A percentile compares a stretch with the other conserved stretches of the same genome.
phyloP scores from a whole-genome alignment of 37 sponge, comb jelly and placozoan genomes.

The Chondrosia reniformis region DNA sequence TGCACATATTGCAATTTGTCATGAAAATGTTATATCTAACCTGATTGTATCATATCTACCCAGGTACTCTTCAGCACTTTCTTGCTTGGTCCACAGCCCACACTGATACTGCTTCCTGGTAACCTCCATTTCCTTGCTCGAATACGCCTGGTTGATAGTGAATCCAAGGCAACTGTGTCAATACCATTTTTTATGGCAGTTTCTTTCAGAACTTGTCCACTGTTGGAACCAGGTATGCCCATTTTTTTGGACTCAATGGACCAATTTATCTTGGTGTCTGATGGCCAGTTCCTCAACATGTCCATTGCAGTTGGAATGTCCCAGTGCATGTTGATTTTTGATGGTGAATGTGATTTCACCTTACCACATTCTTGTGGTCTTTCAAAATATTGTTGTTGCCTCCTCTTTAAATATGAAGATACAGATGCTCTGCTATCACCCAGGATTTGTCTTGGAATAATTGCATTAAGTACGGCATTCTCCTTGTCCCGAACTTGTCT shows the following conservation, averaged over 20 bases:
- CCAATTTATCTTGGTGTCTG: slow-evolving; percentile 16
- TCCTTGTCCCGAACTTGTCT: neutral
- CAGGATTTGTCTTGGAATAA: neutral
- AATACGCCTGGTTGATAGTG: neutral
- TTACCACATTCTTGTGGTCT: neutral
- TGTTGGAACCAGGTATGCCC: neutral
- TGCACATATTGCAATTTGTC: no score
- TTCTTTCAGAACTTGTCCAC: slow-evolving; percentile 29
- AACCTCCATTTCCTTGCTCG: neutral
- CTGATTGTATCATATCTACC: slow-evolving; percentile 1
- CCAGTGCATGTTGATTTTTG: neutral
- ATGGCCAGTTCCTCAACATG: neutral
- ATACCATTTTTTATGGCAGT: slow-evolving; percentile 9
- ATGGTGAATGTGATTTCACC: slow-evolving; percentile 24
- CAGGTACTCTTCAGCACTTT: neutral
- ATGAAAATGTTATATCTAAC: neutral
- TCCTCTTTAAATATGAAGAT: neutral
- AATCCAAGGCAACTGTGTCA: neutral
- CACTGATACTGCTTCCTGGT: neutral
- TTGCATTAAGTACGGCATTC: neutral
- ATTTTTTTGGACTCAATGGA: neutral
- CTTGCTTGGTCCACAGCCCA: slow-evolving; percentile 1
- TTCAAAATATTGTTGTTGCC: neutral
- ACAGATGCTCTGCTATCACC: neutral
- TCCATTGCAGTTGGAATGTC: slow-evolving; percentile 1